These are phyloP conservation scores for Saccostrea cuccullata DNA, from an alignment of 1,140 invertebrate species.

Conservation along the genomic window DNA sequence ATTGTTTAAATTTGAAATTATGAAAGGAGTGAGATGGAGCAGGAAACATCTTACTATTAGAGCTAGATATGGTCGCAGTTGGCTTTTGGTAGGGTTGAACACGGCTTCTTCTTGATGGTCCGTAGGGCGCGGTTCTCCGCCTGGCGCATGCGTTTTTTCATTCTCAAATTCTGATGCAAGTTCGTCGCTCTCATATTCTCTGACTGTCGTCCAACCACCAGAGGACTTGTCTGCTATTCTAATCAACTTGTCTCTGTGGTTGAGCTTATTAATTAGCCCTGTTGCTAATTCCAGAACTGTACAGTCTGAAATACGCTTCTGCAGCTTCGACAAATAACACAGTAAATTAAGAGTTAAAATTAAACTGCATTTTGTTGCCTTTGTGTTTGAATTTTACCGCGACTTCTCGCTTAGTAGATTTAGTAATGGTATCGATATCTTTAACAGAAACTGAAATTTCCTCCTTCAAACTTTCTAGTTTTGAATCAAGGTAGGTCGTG, in stretches of 20 bases:
- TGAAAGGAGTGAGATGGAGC: not conserved
- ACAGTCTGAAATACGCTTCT: too few relatives aligned
- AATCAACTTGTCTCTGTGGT: not conserved
- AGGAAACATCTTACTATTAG: not conserved
- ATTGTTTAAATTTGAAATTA: not conserved
- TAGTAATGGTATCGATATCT: too few relatives aligned
- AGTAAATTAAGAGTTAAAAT: too few relatives aligned
- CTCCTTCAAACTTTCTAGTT: too few relatives aligned
- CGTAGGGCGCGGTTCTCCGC: conserved; percentile 34
- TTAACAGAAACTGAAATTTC: too few relatives aligned
- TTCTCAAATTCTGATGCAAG: conserved; percentile 47
- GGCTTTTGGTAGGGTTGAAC: not conserved
- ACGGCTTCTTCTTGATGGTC: conserved; percentile 26
- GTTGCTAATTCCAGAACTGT: too few relatives aligned
- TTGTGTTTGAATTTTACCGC: too few relatives aligned
- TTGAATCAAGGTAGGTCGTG: too few relatives aligned
- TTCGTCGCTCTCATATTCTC: conserved; percentile 26
- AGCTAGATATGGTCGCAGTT: not conserved
- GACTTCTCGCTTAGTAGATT: too few relatives aligned
- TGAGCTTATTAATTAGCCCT: too few relatives aligned
- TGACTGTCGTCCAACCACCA: conserved; percentile 40
- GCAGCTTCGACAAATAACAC: too few relatives aligned
- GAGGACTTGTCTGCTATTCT: conserved; percentile 40
- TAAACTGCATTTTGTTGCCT: too few relatives aligned
- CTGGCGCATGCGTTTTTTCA: conserved; percentile 29